A percentile compares a stretch with the other conserved stretches of the same genome.
phyloP scores from a whole-genome alignment of 2,888 invertebrate species.

The Chrysolina oricalcia region DNA sequence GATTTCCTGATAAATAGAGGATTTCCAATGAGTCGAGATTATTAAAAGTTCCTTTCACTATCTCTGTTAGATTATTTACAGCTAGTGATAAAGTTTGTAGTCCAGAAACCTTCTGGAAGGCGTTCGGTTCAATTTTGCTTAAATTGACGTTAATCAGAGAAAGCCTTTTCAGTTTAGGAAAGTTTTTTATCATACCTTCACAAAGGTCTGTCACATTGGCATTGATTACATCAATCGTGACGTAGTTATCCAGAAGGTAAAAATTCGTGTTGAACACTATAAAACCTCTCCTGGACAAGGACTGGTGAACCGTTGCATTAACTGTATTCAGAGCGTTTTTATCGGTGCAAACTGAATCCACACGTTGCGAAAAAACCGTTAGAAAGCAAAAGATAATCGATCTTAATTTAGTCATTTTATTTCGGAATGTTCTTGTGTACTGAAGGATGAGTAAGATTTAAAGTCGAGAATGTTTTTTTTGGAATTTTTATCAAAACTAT shows the following conservation, averaged over 20 bases:
- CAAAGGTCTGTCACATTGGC: conserved; percentile 61
- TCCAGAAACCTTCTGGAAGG: conserved; percentile 59
- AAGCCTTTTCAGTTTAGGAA: conserved; percentile 55
- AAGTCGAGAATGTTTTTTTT: neutral
- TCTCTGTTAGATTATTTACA: conserved; percentile 57
- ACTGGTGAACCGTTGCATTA: conserved; percentile 50
- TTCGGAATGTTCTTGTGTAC: neutral
- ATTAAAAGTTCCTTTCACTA: conserved; percentile 57
- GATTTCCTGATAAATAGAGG: conserved; percentile 60
- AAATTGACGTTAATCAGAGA: conserved; percentile 59
- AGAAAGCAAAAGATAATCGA: conserved; percentile 2
- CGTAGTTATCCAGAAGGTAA: conserved; percentile 52
- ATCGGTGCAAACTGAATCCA: conserved; percentile 47
- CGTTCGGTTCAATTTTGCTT: conserved; percentile 55
- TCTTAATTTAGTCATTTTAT: conserved; percentile 20
- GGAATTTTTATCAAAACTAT: conserved; percentile 33
- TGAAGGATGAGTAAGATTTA: neutral
- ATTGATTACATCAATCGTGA: conserved; percentile 55
- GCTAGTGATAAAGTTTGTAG: conserved; percentile 59
- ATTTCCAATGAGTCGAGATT: conserved; percentile 52
- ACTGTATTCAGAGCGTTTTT: conserved; percentile 56
- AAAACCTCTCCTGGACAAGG: conserved; percentile 29
- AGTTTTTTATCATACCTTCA: conserved; percentile 61
- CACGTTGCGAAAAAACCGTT: neutral
- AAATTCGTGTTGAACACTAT: conserved; percentile 42